Evolutionary conservation across 2,113 vertebrate species (phyloP), one percentile per base, ranked within the genome.

Genomic region (Takifugu bimaculatus): DNA sequence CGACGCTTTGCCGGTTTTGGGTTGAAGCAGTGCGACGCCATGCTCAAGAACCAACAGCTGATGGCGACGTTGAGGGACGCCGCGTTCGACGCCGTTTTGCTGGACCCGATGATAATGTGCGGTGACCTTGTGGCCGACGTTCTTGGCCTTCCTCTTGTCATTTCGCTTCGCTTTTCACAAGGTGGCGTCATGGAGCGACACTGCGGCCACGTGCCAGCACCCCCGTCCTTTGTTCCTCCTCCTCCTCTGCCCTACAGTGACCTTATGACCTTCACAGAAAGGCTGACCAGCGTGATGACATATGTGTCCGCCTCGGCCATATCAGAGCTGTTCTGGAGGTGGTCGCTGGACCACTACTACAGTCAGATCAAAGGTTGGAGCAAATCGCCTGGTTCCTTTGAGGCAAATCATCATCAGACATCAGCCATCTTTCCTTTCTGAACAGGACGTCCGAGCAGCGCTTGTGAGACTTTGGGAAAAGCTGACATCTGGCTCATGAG

Each of bases 401-500:
- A 32, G 13, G 43, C 43, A 44, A 44, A 13, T 13, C 14, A 9
- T 25, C 15, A 15, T 25, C 15, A 25, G 2, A 25, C n/a, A 49
- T 49, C 47, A 15, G 15, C 47, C 47, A 49, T n/a, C 42, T 54
- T 56, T 47, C 20, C 49, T 55, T 39, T 65, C n/a, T 44, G 12
- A 9, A 65, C 74, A 80, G 78, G 78, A 50, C 63, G 26, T 48
- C 28, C 73, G 26, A 68, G 26, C 52, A 77, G 58, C 0, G 4
- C 20, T 6, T 80, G 78, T 6, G 43, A 11, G n/a, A 51, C 32
- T 14, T 2, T 80, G 4, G 70, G 70, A 0, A 63, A 44, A 1
- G 65, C 73, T 0, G 63, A 76, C 5, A 25, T 80, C 11, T 80
- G 78, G 78, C 65, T 80, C 27, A 77, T 80, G 27, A 54, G 78